Base-by-base conservation (phyloP, 2,797 vertebrate species). In the Trematomus bernacchii region DNA sequence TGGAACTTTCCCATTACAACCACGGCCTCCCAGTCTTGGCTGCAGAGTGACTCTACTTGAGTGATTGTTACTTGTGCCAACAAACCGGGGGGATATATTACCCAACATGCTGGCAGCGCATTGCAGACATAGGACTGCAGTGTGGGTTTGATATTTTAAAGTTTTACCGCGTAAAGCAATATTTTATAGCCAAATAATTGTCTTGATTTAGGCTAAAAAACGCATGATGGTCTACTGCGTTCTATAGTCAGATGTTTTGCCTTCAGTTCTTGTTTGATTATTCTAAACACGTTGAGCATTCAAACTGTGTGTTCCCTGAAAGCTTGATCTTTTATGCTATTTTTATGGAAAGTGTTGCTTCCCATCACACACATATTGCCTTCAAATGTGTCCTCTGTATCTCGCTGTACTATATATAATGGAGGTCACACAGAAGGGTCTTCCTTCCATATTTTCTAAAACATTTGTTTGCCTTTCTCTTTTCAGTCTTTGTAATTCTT, bases 401-500 rank as follows among this genome's bases (percentile, higher is more conserved):
- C 54, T 60, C 7, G 59, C 18, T 54, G 67, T 46, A 50, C 18
- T 11, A 2, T 19, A 2, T n/a, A 7, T 67, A 77, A 70, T 68
- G 55, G 64, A 83, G 63, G 84, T 80, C 85, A 65, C 55, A 40
- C 61, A 52, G 55, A 74, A 58, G 54, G 13, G 21, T 67, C 68
- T 64, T 57, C 66, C 40, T 54, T 43, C 60, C 63, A 60, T 51
- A 59, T 78, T 52, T 37, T 62, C 51, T 47, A n/a, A n/a, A n/a
- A n/a, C n/a, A n/a, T n/a, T 66, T 63, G 63, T 66, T 55, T 66
- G 65, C 52, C 65, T 69, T 71, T 75, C 67, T 75, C 76, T 57
- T 66, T 70, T 65, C 66, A 69, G 71, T 76, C 80, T 83, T 88
- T 87, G 71, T 84, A 79, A 86, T 91, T 91, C 86, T 82, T 87